Evolutionary conservation across 2,113 vertebrate species (phyloP), one percentile per base, ranked within the genome.

Genomic region (Phylloscopus trochilus): DNA sequence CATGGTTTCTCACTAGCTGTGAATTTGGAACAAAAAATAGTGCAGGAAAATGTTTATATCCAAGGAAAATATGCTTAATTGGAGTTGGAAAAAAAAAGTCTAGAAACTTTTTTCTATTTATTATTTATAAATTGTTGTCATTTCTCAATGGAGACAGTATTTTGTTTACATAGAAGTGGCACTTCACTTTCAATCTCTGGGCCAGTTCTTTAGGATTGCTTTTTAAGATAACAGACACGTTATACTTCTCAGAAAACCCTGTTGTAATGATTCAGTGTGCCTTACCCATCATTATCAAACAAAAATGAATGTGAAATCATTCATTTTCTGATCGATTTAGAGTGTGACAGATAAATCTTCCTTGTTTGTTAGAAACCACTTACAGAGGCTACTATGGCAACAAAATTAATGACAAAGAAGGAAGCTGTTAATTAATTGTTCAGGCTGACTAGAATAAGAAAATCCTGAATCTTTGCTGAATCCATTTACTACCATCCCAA

Each of bases 391-490:
- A 75, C 95, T 94, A 94, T 91, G 81, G 93, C 85, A 96, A 97
- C 91, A 87, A 92, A 96, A 96, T 91, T 97, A 92, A 93, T 92
- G 76, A 86, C 76, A 94, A 82, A 90, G 64, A 94, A 85, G 52
- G 74, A 96, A 58, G 31, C 27, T 91, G 89, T 93, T 96, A 96
- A 93, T 95, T 97, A 96, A 92, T 90, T 91, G 73, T 84, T 96
- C n/a, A 67, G 59, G 55, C 64, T 88, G 87, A 89, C 58, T 92
- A 76, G 84, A 91, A 93, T 90, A 90, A 96, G 84, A 96, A 93
- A 91, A 74, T 66, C 49, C 53, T 33, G 72, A 90, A 43, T 88
- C 81, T 84, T 92, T 64, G n/a, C 37, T 90, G 44, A 83, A 85
- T 76, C 30, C 17, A 22, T 88, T 88, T 91, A 12, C 83, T 60